Evolutionary conservation across 2,797 vertebrate genomes (phyloP).

Genomic region (Brachyrhaphis roseni): DNA sequence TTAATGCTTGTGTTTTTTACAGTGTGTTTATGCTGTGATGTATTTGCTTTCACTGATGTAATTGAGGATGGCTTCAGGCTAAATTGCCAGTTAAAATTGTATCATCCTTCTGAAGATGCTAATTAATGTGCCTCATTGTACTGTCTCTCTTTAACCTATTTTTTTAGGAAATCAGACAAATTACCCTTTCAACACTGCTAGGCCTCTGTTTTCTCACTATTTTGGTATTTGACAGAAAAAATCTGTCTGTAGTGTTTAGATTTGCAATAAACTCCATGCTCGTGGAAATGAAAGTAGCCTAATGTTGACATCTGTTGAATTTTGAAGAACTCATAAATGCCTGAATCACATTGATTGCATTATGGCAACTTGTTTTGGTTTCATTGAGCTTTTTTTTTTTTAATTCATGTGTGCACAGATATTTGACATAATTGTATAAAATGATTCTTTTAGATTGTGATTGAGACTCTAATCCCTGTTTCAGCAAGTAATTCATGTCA

Average conservation of each 20-base stretch:
- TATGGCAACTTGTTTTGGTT: background rate
- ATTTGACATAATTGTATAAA: background rate
- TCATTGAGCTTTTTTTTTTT: background rate
- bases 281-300: background rate
- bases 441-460: background rate
- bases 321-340: background rate
- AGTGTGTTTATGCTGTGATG: background rate
- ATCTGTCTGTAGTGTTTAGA: background rate
- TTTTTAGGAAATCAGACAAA: background rate
- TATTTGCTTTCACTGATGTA: background rate
- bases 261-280: background rate
- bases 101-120: background rate
- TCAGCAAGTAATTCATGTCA: background rate
- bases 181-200: background rate
- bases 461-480: background rate
- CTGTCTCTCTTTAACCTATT: background rate
- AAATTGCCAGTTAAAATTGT: background rate
- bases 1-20: too few species aligned
- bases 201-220: background rate
- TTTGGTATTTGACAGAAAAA: background rate
- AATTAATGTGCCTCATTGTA: background rate
- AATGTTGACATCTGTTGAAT: background rate
- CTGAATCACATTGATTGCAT: background rate
- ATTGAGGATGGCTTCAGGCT: background rate
- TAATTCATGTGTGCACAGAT: too few species aligned